phyloP scores from a whole-genome alignment of 1,140 invertebrate species.

The Magallana ariakensis region DNA sequence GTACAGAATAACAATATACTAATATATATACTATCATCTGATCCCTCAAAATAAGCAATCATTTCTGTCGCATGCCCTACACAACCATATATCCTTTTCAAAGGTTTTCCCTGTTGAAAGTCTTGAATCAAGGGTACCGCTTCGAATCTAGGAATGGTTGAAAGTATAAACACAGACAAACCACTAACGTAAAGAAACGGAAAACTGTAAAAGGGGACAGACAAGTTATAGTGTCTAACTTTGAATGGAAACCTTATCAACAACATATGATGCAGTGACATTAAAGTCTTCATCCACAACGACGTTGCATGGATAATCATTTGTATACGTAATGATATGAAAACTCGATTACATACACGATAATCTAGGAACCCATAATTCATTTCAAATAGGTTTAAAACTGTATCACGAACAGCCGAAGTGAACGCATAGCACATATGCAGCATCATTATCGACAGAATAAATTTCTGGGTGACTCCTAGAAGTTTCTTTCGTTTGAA shows the following conservation, averaged over 20 bases:
- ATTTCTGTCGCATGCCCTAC: not conserved
- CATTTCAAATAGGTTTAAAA: not conserved
- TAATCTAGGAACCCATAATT: not conserved
- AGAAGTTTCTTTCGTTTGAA: not conserved
- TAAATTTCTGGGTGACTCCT: not conserved
- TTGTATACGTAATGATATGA: not conserved
- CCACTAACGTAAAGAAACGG: not conserved
- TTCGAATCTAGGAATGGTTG: too few relatives aligned
- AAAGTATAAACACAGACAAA: not conserved
- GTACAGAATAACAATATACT: not conserved
- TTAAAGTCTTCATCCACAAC: not conserved
- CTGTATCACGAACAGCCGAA: not conserved
- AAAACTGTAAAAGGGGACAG: not conserved
- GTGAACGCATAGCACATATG: not conserved
- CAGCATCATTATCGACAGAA: not conserved
- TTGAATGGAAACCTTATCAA: not conserved
- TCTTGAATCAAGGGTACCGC: not conserved
- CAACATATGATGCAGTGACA: not conserved
- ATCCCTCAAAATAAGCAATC: not conserved
- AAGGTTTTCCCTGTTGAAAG: not conserved
- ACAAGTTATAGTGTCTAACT: not conserved
- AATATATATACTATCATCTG: not conserved
- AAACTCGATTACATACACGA: not conserved
- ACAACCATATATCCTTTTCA: not conserved
- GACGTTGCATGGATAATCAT: not conserved